Base-by-base conservation (phyloP, 2,797 vertebrate species). In the Brachyalestes nurse region DNA sequence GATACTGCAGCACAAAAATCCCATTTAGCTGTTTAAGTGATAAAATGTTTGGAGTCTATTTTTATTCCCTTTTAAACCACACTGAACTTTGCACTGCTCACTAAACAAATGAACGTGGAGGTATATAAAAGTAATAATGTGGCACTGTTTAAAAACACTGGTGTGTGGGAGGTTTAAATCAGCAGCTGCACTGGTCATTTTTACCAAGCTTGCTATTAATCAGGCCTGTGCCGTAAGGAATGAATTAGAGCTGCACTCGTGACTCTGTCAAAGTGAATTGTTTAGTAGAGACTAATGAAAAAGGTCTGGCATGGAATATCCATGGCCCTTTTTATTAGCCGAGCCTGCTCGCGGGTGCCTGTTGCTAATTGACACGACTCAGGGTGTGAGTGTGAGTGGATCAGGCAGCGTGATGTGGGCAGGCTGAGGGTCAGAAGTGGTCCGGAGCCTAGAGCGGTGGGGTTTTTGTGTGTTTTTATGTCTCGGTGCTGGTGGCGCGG, bases 51-150 rank as follows among this genome's bases (percentile, higher is more conserved):
- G 21, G 28, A 72, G 28, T 28, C 45, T 23, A 58, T 86, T 89
- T 87, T 86, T 70, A 89, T 87, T 78, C 85, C 83, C 81, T 80
- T 69, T 84, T 55, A 47, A 83, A 88, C 83, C 77, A 86, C 87
- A 88, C 85, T 83, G 83, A 86, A 82, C 79, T 82, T 81, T 88
- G 86, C 89, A 74, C 88, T 82, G 83, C 77, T 82, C 76, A 83
- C 86, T 88, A 89, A 89, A 90, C 88, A 91, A 91, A 90, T 91
- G 88, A 90, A 89, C 91, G 89, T 87, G 83, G 85, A 86, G 83
- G 87, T 85, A 90, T 77, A 91, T 90, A 91, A 89, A 90, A 88
- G 88, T 88, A 90, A 92, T 89, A 89, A 89, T 85, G 87, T 90
- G 89, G 87, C 45, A 72, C 83, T 86, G 89, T 89, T 90, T 87